Conservation (phyloP, 1,140 invertebrate species). For the Bombus difficillimus region DNA sequence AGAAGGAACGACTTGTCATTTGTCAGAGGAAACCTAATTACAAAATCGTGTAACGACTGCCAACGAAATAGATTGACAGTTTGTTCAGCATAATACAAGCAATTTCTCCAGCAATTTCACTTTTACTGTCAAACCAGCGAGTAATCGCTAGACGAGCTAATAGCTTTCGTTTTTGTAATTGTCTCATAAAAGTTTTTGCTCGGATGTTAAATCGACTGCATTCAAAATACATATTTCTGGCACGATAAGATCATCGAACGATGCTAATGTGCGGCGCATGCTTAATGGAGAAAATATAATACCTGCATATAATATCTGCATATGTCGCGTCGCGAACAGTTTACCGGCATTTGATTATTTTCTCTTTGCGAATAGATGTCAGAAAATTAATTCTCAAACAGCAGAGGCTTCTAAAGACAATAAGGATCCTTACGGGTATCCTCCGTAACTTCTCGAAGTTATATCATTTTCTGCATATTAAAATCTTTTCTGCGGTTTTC, state of each 20-base stretch:
- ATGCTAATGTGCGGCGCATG: neutral
- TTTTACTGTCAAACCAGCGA: neutral
- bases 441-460: neutral
- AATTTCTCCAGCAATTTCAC: neutral
- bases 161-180: neutral
- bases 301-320: too few species aligned
- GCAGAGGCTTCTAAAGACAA: neutral
- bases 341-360: neutral
- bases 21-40: neutral
- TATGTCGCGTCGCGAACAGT: neutral
- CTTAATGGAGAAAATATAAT: constrained; percentile 3
- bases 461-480: neutral
- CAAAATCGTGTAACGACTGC: neutral
- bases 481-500: neutral
- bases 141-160: neutral
- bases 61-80: neutral
- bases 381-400: neutral
- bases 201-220: neutral
- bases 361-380: neutral
- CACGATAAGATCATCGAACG: constrained; percentile 8
- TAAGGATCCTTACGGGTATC: neutral
- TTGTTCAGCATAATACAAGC: neutral
- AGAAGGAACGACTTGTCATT: neutral
- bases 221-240: constrained; percentile 9
- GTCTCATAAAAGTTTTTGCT: neutral